phyloP scores from a whole-genome alignment of 2,797 vertebrate genomes.

The Melanotaenia boesemani region DNA sequence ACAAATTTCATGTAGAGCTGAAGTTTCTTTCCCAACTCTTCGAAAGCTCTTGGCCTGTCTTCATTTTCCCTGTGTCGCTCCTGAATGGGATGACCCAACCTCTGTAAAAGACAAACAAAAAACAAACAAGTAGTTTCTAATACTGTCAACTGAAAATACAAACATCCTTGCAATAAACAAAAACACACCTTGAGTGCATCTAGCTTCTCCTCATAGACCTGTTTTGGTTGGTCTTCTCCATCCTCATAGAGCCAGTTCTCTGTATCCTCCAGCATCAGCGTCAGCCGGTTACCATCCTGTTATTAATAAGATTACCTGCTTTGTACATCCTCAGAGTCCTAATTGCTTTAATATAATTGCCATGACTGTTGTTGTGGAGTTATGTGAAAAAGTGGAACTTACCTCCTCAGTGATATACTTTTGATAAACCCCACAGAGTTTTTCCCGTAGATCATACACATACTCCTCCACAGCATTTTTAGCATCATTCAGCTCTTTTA shows the following conservation, averaged over 20 bases:
- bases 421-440: conserved; percentile 89
- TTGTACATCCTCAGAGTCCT: background rate
- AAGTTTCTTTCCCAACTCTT: conserved; percentile 93
- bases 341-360: background rate
- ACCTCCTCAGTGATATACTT: conserved; percentile 92
- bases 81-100: conserved; percentile 92
- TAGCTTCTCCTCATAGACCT: conserved; percentile 93
- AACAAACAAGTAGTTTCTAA: background rate
- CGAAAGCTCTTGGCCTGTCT: conserved; percentile 92
- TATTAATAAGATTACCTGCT: conserved; percentile 6
- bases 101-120: conserved; percentile 76
- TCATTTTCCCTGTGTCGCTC: conserved; percentile 91
- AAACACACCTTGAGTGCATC: conserved; percentile 86
- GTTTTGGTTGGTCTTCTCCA: conserved; percentile 94
- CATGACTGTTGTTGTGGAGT: background rate
- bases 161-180: background rate
- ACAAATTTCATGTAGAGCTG: conserved; percentile 93
- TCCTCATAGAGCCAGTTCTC: conserved; percentile 98
- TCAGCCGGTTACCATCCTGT: conserved; percentile 89
- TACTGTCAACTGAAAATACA: background rate
- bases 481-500: conserved; percentile 94
- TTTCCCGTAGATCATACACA: conserved; percentile 94
- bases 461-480: conserved; percentile 97
- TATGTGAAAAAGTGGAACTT: conserved; percentile 54
- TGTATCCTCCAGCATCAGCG: conserved; percentile 90